Evolutionary conservation across 1,140 invertebrate genomes (phyloP), one percentile per base, ranked within the genome.

Genomic region (Drosophila pectinifera): DNA sequence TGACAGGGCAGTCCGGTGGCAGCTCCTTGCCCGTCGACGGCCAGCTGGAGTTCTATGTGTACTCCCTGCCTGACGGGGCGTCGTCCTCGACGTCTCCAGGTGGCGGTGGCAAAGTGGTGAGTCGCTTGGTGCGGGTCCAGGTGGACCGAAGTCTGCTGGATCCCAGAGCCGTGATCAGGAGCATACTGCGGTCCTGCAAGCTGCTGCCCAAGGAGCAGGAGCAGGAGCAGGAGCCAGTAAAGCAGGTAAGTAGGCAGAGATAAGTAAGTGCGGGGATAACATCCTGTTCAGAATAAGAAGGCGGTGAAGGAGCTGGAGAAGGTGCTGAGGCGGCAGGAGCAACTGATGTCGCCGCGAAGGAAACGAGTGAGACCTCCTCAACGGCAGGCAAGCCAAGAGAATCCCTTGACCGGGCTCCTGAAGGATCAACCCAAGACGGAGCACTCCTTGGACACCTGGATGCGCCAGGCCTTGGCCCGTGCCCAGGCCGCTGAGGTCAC

Each of bases 121-220:
- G 57, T 46, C 62, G 41, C 68, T 91, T 95, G 70, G 95, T 97
- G 0, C 95, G 95, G 73, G 95, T 97, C 53, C 92, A 94, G 61
- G 92, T 98, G 53, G 94, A 94, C 58, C 94, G 95, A 38, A 55
- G 34, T 13, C 93, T 92, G 1, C 34, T 65, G 62, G 95, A 96
- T 93, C 80, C 97, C 11, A 93, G 94, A 61, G 94, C 95, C 81
- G 95, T 96, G 13, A 95, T 98, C 43, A 92, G 95, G 7, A 95
- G 94, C 69, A 95, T 98, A 65, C 93, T 98, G 55, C 95, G 95
- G 86, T 94, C 95, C 16, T 98, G 96, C 92, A 94, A 96, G 90
- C 93, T 98, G 53, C 95, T 96, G 39, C 20, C 34, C 3, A 22
- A 48, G 28, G 56, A 46, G 8, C 14, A 38, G 46, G 36, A 70